These are phyloP conservation scores for Palythoa caribaeorum DNA, from an alignment of 92 coral and sea anemone species.

Conservation along the genomic window DNA sequence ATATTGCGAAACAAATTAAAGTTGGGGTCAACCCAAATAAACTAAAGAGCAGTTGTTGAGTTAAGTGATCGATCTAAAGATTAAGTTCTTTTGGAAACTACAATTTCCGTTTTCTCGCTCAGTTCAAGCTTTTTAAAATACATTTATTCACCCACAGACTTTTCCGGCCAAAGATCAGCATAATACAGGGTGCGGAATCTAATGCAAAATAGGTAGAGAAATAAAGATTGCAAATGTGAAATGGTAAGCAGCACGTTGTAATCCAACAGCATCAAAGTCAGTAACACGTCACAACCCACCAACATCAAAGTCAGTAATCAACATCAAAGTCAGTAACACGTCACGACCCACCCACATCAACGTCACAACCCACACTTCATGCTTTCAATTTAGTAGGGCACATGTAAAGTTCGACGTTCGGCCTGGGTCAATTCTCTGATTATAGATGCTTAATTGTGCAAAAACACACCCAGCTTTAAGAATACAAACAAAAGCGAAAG, in stretches of 20 bases:
- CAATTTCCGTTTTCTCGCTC: neutral
- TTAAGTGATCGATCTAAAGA: no score
- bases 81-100: no score
- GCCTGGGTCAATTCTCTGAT: neutral
- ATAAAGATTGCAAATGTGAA: neutral
- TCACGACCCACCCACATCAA: no score
- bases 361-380: no score
- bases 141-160: neutral
- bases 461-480: neutral
- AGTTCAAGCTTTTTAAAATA: neutral
- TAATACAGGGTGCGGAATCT: no score
- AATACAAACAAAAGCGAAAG: neutral
- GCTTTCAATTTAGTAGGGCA: neutral
- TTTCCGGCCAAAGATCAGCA: neutral
- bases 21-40: neutral
- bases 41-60: neutral
- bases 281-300: no score
- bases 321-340: no score
- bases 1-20: neutral
- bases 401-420: neutral
- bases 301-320: no score
- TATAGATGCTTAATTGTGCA: neutral
- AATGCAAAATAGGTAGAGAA: no score
- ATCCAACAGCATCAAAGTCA: no score
- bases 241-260: neutral